A percentile compares a stretch with the other conserved stretches of the same genome.
phyloP scores from a whole-genome alignment of 2,888 invertebrate species.

The Drosophila bunnanda region DNA sequence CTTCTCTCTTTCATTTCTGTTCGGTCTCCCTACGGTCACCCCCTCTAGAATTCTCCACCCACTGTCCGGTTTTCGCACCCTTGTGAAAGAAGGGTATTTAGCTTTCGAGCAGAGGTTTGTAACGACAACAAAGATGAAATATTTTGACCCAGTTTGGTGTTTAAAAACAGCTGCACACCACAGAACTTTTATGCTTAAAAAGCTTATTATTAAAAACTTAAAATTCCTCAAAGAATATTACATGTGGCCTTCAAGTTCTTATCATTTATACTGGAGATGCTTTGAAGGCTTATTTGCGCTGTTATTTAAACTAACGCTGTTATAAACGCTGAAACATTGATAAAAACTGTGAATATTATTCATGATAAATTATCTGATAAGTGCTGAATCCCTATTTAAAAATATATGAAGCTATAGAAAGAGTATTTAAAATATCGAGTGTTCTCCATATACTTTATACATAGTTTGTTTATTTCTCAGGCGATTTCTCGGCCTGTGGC shows the following conservation, averaged over 20 bases:
- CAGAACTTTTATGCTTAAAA: too few relatives aligned
- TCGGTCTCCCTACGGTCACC: background rate
- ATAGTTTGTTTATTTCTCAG: conserved; percentile 20
- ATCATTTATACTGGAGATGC: too few relatives aligned
- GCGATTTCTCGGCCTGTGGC: conserved; percentile 25
- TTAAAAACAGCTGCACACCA: too few relatives aligned
- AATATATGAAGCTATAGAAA: too few relatives aligned
- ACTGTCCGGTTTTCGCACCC: conserved; percentile 7
- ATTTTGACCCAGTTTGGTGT: too few relatives aligned
- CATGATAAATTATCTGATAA: background rate
- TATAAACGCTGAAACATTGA: background rate
- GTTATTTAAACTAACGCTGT: background rate
- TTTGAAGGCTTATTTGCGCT: too few relatives aligned
- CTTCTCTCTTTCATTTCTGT: background rate
- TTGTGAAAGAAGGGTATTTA: background rate
- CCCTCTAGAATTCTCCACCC: background rate
- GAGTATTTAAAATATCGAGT: background rate
- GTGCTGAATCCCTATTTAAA: background rate
- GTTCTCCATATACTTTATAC: background rate
- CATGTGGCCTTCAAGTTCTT: too few relatives aligned
- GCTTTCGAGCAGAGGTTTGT: background rate
- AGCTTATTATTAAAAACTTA: too few relatives aligned
- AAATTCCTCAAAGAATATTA: too few relatives aligned
- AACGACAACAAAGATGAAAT: background rate
- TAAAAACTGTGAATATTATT: background rate